Evolutionary conservation across 2,888 invertebrate species (phyloP).

Genomic region (Laspeyria flexula): DNA sequence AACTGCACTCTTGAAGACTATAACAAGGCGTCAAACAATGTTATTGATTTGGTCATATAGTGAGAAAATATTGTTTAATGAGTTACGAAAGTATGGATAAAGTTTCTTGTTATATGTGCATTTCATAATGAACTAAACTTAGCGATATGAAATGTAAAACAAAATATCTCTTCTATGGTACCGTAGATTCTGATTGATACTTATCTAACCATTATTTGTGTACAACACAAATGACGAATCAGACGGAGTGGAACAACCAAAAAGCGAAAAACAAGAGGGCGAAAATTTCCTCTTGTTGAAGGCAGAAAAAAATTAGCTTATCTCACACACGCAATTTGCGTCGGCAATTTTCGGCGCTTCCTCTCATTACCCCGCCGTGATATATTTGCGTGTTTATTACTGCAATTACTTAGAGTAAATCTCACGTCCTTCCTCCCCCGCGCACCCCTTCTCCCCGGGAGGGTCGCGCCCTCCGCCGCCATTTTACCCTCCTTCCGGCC

Average conservation of each 20-base stretch:
- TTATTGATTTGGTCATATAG: too few species aligned
- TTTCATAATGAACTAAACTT: too few species aligned
- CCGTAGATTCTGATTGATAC: too few species aligned
- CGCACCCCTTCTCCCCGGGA: constrained; percentile 59
- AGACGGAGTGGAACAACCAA: constrained; percentile 36
- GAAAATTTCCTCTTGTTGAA: constrained; percentile 41
- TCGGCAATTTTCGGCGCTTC: constrained; percentile 83
- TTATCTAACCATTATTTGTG: constrained; percentile 18
- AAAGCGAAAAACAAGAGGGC: constrained; percentile 41
- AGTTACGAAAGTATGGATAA: too few species aligned
- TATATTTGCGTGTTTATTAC: constrained; percentile 87
- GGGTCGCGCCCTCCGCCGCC: constrained; percentile 83
- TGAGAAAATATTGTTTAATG: too few species aligned
- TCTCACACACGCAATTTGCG: constrained; percentile 86
- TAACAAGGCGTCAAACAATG: too few species aligned
- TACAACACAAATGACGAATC: constrained; percentile 37
- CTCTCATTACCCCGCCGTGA: constrained; percentile 85
- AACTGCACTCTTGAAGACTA: too few species aligned
- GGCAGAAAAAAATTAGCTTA: constrained; percentile 77
- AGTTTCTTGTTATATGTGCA: too few species aligned
- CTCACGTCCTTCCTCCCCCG: constrained; percentile 84
- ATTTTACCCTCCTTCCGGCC: constrained; percentile 84
- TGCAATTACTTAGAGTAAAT: constrained; percentile 87
- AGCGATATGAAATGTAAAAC: too few species aligned
- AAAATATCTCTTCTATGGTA: constrained; percentile 5